Evolutionary conservation across 2,888 invertebrate genomes (phyloP).

Genomic region (Glomeris marginata): DNA sequence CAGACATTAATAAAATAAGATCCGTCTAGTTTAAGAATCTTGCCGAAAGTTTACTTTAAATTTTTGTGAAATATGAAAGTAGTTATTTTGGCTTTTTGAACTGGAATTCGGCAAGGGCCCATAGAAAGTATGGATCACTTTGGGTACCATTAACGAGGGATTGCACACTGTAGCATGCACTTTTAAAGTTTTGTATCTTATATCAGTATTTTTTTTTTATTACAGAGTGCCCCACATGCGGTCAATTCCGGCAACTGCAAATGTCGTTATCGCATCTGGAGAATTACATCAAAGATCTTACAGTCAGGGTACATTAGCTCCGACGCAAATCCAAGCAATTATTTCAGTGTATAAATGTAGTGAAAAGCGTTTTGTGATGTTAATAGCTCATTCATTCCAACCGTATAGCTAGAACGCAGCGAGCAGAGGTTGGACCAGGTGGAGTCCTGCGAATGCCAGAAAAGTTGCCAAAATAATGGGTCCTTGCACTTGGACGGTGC

Average conservation of each 20-base stretch:
- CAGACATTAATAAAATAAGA: too few species aligned
- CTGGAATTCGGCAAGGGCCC: too few species aligned
- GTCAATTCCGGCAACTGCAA: conserved; percentile 70
- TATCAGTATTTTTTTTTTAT: conserved; percentile 13
- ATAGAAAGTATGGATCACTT: too few species aligned
- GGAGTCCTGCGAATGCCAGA: conserved; percentile 81
- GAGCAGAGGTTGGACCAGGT: conserved; percentile 60
- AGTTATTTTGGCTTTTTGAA: too few species aligned
- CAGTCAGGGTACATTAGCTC: conserved; percentile 49
- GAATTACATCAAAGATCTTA: conserved; percentile 63
- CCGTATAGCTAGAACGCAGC: conserved; percentile 54
- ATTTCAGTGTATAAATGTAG: neutral
- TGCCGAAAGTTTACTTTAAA: too few species aligned
- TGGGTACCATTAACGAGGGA: too few species aligned
- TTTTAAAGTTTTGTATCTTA: too few species aligned
- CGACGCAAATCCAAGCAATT: neutral
- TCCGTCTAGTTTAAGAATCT: too few species aligned
- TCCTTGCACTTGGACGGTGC: conserved; percentile 67
- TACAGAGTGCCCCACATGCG: conserved; percentile 70
- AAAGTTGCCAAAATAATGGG: conserved; percentile 67
- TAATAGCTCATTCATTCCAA: neutral
- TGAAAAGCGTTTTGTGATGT: neutral
- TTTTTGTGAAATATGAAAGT: too few species aligned
- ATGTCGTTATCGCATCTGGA: conserved; percentile 65
- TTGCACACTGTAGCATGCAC: too few species aligned